These are phyloP conservation scores for Dryobotodes eremita DNA, from an alignment of 2,888 invertebrate species.

Conservation along the genomic window DNA sequence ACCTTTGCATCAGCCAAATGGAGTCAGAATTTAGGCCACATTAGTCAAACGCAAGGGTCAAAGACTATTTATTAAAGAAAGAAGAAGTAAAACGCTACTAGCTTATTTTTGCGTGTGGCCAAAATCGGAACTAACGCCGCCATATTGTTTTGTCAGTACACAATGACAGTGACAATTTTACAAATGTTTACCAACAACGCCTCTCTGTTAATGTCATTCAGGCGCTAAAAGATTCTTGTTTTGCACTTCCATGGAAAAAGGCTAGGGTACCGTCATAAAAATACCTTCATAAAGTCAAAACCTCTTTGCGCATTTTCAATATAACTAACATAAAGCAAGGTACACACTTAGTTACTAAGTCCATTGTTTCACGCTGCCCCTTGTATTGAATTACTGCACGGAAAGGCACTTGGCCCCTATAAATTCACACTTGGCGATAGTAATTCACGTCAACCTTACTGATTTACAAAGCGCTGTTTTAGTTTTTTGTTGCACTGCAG, in stretches of 20 bases:
- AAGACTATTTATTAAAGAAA: neutral
- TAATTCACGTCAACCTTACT: constrained; percentile 80
- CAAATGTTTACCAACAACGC: neutral
- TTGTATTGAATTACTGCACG: constrained; percentile 68
- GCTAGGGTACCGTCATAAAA: neutral
- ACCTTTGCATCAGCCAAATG: neutral
- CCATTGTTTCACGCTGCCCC: constrained; percentile 57
- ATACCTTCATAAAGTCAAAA: neutral
- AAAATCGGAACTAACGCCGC: neutral
- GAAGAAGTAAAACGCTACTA: neutral
- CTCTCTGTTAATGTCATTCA: neutral
- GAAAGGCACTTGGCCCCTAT: constrained; percentile 72
- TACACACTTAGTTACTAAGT: constrained; percentile 40
- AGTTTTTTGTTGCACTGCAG: constrained; percentile 66
- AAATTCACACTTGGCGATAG: constrained; percentile 79
- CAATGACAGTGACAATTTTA: neutral
- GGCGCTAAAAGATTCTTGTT: neutral
- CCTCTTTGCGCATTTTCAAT: constrained; percentile 16
- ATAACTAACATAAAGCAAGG: constrained; percentile 36
- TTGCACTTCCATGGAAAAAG: neutral
- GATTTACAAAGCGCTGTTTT: constrained; percentile 76
- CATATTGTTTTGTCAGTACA: neutral
- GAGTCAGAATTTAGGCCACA: neutral
- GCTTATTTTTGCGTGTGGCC: neutral
- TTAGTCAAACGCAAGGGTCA: neutral